These are phyloP conservation scores for Ispidina lecontei DNA, from an alignment of 2,797 vertebrate genomes.

Conservation along the genomic window DNA sequence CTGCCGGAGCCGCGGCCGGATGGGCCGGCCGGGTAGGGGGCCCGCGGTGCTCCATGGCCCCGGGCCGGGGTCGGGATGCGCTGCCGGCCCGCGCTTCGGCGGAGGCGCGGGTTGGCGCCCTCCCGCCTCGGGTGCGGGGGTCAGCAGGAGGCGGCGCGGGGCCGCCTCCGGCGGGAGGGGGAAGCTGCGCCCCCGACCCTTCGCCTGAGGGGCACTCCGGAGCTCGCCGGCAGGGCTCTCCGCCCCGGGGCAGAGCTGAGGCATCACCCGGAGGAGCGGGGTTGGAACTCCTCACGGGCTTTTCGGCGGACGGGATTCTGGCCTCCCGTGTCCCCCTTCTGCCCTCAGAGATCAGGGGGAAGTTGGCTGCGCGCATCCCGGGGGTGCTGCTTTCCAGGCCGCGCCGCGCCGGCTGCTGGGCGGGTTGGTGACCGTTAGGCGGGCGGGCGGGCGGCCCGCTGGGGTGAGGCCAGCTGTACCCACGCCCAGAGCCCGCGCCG, in stretches of 20 bases:
- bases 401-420: background rate
- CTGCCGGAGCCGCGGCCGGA: too few species aligned
- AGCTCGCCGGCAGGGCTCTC: background rate
- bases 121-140: too few species aligned
- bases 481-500: background rate
- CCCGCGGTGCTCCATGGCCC: too few species aligned
- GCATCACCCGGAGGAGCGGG: background rate
- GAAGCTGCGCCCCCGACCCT: conserved; percentile 40
- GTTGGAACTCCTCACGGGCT: background rate
- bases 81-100: too few species aligned
- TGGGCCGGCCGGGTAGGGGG: too few species aligned
- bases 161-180: too few species aligned
- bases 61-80: too few species aligned
- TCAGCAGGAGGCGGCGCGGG: too few species aligned
- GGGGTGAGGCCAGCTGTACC: background rate
- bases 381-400: background rate
- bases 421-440: background rate
- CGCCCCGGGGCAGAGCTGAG: background rate
- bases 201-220: background rate
- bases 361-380: background rate
- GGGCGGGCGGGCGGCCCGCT: background rate
- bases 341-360: background rate
- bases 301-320: background rate
- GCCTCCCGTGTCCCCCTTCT: background rate
- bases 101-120: too few species aligned